These are phyloP conservation scores for Myrmecophaga tridactyla DNA, from an alignment of 2,113 vertebrate genomes.

Conservation along the genomic window DNA sequence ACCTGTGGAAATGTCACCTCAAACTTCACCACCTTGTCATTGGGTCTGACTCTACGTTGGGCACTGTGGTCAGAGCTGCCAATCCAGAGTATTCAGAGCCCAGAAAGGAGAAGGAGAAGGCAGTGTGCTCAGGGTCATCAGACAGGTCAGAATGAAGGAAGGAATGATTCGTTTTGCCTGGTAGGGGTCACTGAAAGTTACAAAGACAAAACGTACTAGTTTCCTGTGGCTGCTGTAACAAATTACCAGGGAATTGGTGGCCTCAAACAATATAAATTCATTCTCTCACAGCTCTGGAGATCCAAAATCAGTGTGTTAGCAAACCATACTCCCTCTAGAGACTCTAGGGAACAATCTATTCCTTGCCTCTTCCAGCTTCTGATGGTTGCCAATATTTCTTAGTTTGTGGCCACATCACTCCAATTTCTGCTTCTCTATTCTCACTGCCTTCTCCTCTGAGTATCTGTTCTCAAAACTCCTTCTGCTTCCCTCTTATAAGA, in stretches of 20 bases:
- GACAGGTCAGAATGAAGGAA: neutral
- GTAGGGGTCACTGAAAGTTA: neutral
- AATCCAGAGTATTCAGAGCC: neutral
- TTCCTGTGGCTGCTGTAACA: neutral
- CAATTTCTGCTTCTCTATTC: neutral
- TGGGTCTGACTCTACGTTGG: neutral
- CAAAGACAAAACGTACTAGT: neutral
- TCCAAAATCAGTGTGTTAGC: neutral
- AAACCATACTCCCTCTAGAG: neutral
- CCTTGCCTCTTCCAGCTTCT: neutral
- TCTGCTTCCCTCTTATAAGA: neutral
- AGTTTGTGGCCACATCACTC: neutral
- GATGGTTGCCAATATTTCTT: neutral
- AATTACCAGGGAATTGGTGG: neutral
- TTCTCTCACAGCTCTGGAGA: neutral
- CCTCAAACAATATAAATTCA: neutral
- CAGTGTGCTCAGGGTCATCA: accelerated
- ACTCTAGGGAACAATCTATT: neutral
- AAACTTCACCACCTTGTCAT: neutral
- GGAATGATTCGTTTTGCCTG: neutral
- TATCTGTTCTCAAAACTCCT: neutral
- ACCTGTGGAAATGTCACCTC: neutral
- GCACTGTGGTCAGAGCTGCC: neutral
- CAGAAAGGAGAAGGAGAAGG: neutral
- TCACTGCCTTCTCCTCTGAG: neutral